phyloP scores from a whole-genome alignment of 2,797 vertebrate species.

The Spinus pinus region DNA sequence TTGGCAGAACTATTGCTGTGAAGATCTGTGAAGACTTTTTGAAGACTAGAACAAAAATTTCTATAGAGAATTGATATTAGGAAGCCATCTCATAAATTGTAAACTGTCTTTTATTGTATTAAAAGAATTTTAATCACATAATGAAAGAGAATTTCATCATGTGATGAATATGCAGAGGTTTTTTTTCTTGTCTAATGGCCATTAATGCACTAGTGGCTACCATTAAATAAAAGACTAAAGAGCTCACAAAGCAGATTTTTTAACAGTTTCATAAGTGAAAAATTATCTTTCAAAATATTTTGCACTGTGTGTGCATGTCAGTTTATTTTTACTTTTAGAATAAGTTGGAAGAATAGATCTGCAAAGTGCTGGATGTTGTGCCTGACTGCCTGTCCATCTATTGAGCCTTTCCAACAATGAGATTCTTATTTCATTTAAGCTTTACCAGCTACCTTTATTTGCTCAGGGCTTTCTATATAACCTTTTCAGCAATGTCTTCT shows the following conservation, averaged over 20 bases:
- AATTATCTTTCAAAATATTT: not conserved
- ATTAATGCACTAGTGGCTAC: not conserved
- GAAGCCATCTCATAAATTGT: not conserved
- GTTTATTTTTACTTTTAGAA: not conserved
- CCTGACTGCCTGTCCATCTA: not conserved
- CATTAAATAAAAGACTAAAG: not conserved
- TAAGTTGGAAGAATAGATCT: not conserved
- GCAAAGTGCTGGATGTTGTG: not conserved
- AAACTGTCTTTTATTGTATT: not conserved
- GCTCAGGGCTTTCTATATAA: not conserved
- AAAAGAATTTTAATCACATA: not conserved
- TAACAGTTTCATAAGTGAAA: not conserved
- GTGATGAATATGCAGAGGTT: not conserved
- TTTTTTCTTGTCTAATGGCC: not conserved
- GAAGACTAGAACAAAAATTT: not conserved
- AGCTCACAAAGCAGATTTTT: not conserved
- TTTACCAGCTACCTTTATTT: not conserved
- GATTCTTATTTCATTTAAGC: not conserved
- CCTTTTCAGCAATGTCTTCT: not conserved
- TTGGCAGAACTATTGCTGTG: not conserved
- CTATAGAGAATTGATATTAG: not conserved
- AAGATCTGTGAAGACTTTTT: not conserved
- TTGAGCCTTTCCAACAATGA: not conserved
- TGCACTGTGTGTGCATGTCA: not conserved
- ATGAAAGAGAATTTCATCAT: not conserved